A percentile compares a stretch with the other conserved stretches of the same genome.
phyloP scores from a whole-genome alignment of 2,113 vertebrate species.

The Sylvia atricapilla region DNA sequence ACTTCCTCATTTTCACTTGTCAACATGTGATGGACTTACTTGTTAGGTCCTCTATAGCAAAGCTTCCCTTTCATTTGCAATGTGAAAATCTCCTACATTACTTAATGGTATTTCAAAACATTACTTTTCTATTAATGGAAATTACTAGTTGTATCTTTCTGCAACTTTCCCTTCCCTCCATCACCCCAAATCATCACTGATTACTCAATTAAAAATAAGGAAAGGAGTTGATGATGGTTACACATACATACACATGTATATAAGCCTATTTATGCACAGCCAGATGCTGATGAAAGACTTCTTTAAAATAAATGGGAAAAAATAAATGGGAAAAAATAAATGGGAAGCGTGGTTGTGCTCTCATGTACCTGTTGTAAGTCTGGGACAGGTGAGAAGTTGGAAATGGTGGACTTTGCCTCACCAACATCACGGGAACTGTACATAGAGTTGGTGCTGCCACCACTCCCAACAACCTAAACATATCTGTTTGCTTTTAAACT shows the following conservation, averaged over 20 bases:
- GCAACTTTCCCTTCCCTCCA: not conserved
- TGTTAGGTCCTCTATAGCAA: conserved; percentile 30
- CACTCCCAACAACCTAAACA: not conserved
- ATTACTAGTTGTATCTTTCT: not conserved
- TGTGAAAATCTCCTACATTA: conserved; percentile 43
- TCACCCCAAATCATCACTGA: not conserved
- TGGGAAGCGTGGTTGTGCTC: not conserved
- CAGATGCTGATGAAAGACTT: not conserved
- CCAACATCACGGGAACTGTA: not conserved
- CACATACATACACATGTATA: not conserved
- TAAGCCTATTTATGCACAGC: not conserved
- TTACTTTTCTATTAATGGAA: conserved; percentile 34
- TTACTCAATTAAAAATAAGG: not conserved
- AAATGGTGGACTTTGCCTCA: not conserved
- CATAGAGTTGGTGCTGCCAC: not conserved
- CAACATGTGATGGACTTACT: conserved; percentile 60
- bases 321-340: not conserved
- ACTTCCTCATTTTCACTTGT: conserved; percentile 71
- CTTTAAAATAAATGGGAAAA: not conserved
- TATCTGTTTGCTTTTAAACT: conserved; percentile 8
- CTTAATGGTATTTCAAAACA: conserved; percentile 31
- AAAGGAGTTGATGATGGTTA: not conserved
- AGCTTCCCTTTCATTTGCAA: conserved; percentile 49
- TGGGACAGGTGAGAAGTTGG: not conserved
- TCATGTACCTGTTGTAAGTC: not conserved